Conservation (phyloP, 2,113 vertebrate species). For the Balaenoptera acutorostrata region DNA sequence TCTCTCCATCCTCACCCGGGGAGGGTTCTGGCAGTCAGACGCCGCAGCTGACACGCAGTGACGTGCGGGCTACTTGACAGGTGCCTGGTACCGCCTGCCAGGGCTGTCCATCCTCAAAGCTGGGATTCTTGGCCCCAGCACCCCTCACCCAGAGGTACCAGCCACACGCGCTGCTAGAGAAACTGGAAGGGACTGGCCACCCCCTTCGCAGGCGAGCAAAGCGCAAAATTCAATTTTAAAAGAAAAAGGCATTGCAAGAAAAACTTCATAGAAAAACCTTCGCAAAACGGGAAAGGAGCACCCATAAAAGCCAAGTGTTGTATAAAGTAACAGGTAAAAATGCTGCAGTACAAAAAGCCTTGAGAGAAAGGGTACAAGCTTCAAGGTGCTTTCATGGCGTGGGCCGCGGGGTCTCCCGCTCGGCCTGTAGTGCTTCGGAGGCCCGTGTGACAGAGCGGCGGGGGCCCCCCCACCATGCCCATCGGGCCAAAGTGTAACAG, state of each 20-base stretch:
- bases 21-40: not conserved
- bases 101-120: not conserved
- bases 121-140: not conserved
- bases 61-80: fast-evolving
- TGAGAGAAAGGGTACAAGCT: not conserved
- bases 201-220: not conserved
- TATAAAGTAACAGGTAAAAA: not conserved
- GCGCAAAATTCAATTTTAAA: not conserved
- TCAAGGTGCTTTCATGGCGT: not conserved
- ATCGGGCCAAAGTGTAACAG: not conserved
- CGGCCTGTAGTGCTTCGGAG: not conserved
- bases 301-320: not conserved
- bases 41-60: fast-evolving
- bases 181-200: fast-evolving
- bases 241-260: not conserved
- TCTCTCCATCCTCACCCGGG: fast-evolving
- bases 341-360: not conserved
- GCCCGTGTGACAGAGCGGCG: fast-evolving
- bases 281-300: not conserved
- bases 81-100: not conserved
- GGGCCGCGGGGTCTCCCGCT: not conserved
- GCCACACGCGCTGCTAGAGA: not conserved
- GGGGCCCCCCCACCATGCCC: not conserved
- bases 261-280: not conserved
- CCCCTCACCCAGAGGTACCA: not conserved